phyloP scores from a whole-genome alignment of 2,797 vertebrate genomes.

The Yasuhikotakia modesta region DNA sequence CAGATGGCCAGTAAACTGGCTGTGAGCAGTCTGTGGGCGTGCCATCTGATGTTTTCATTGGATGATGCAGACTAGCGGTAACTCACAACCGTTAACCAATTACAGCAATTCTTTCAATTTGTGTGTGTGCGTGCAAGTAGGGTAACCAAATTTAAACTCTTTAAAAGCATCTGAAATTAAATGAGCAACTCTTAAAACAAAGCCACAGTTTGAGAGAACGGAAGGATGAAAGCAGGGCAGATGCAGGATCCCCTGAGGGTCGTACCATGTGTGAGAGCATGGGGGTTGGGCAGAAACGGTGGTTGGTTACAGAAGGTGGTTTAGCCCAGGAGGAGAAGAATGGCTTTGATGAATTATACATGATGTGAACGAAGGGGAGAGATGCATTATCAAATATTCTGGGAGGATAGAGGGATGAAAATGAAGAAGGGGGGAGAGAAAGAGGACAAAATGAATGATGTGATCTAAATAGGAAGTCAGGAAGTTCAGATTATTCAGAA shows the following conservation, averaged over 20 bases:
- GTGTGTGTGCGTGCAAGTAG: neutral
- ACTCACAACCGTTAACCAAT: neutral
- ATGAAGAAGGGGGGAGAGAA: constrained; percentile 9
- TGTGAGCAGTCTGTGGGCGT: no score
- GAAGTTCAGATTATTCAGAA: constrained; percentile 38
- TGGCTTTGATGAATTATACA: constrained; percentile 86
- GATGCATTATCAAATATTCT: constrained; percentile 72
- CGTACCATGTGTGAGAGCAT: constrained; percentile 69
- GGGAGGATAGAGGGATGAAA: constrained; percentile 34
- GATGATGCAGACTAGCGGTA: neutral
- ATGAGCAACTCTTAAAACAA: constrained; percentile 37
- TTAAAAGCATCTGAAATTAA: constrained; percentile 52
- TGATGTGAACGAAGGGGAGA: constrained; percentile 73
- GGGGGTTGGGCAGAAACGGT: no score
- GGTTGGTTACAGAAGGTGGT: constrained; percentile 45
- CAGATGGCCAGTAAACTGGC: no score
- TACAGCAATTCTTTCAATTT: constrained; percentile 4
- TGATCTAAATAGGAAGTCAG: constrained; percentile 33
- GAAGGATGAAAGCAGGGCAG: constrained; percentile 55
- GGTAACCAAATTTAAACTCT: constrained; percentile 60
- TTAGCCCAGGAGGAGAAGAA: constrained; percentile 59
- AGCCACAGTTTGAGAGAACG: constrained; percentile 44
- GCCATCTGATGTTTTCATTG: no score
- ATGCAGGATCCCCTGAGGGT: constrained; percentile 68
- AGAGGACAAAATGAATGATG: constrained; percentile 19